Evolutionary conservation across 1,140 invertebrate genomes (phyloP).

Genomic region (Drosophila subobscura): DNA sequence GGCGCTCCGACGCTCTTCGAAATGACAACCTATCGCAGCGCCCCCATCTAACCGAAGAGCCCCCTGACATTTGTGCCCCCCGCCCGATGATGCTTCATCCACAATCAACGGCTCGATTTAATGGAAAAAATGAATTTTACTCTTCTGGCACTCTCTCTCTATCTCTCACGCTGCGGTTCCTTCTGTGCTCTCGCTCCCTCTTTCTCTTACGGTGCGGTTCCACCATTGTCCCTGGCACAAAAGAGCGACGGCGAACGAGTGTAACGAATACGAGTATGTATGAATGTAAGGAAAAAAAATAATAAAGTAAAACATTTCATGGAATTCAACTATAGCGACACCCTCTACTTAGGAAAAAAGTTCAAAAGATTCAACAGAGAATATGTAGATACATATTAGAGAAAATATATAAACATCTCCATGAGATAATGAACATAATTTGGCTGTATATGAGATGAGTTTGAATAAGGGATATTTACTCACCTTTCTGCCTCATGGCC

Average conservation of each 20-base stretch:
- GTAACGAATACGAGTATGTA: slow-evolving; percentile 53
- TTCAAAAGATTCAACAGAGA: too few relatives aligned
- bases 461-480: too few relatives aligned
- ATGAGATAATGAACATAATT: too few relatives aligned
- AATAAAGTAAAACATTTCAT: too few relatives aligned
- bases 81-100: slow-evolving; percentile 58
- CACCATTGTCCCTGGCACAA: slow-evolving; percentile 62
- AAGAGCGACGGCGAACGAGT: slow-evolving; percentile 55
- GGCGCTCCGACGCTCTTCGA: neutral
- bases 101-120: slow-evolving; percentile 79
- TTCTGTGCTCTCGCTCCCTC: neutral
- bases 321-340: too few relatives aligned
- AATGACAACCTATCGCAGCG: slow-evolving; percentile 67
- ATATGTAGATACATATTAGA: too few relatives aligned
- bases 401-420: too few relatives aligned
- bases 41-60: slow-evolving; percentile 72
- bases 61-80: slow-evolving; percentile 77
- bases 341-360: too few relatives aligned
- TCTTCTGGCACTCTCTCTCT: slow-evolving; percentile 50
- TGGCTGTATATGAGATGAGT: too few relatives aligned
- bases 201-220: slow-evolving; percentile 23
- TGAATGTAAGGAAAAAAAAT: slow-evolving; percentile 47
- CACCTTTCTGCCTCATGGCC: too few relatives aligned
- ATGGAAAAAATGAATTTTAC: slow-evolving; percentile 81
- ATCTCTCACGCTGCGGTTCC: slow-evolving; percentile 35